These are phyloP conservation scores for Sebastes ruberrimus DNA, from an alignment of 2,797 vertebrate genomes.

Conservation along the genomic window DNA sequence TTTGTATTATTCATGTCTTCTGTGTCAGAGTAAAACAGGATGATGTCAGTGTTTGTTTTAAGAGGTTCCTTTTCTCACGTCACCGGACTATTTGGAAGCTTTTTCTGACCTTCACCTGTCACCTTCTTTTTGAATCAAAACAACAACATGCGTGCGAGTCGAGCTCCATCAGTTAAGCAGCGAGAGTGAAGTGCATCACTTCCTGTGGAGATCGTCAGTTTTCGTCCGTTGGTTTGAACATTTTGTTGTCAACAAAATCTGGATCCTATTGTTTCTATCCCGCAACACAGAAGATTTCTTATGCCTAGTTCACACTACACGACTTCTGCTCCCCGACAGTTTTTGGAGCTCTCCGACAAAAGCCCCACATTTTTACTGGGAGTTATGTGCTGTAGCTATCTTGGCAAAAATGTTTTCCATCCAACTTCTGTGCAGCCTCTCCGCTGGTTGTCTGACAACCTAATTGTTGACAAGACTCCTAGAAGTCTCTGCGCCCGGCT, in stretches of 20 bases:
- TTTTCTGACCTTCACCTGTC: conserved; percentile 1
- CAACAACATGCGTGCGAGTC: neutral
- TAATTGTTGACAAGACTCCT: neutral
- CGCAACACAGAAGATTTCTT: neutral
- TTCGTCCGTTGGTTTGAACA: neutral
- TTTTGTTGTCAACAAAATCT: neutral
- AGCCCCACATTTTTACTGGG: neutral
- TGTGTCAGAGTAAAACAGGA: neutral
- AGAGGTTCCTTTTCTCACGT: neutral
- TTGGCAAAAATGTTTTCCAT: neutral
- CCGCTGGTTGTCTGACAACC: neutral
- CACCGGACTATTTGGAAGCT: neutral
- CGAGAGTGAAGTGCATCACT: neutral
- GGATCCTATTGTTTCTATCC: neutral
- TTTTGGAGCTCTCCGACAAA: too few relatives aligned
- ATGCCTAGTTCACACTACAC: too few relatives aligned
- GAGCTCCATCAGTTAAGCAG: too few relatives aligned
- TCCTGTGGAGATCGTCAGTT: neutral
- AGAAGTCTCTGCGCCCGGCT: accelerated
- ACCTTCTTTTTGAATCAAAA: neutral
- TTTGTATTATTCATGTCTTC: conserved; percentile 11
- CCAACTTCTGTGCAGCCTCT: neutral
- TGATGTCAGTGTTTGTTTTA: conserved; percentile 18
- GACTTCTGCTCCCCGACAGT: too few relatives aligned
- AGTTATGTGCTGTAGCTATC: neutral